Conservation (phyloP, 2,888 invertebrate species). For the Trachelus iudaicus region DNA sequence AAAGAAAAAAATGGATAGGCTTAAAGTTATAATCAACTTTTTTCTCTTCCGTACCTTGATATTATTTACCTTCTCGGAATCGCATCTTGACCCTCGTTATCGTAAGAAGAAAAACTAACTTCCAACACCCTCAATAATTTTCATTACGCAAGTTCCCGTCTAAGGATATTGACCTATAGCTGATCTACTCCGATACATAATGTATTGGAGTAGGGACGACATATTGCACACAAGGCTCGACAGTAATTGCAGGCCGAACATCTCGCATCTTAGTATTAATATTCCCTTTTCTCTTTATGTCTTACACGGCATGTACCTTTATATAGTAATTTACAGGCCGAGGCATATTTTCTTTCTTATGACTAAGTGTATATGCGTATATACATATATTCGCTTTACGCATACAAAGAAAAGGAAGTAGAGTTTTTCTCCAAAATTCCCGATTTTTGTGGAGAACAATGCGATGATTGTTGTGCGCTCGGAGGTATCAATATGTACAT, state of each 20-base stretch:
- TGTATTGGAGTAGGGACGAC: conserved; percentile 25
- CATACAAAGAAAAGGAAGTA: conserved; percentile 3
- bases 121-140: conserved; percentile 2
- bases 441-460: background rate
- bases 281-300: conserved; percentile 10
- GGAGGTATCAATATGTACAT: conserved; percentile 1
- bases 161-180: conserved; percentile 26
- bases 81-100: background rate
- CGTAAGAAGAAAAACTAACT: conserved; percentile 20
- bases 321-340: background rate
- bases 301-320: conserved; percentile 6
- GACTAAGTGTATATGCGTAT: conserved; percentile 7
- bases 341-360: conserved; percentile 7
- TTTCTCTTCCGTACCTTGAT: background rate
- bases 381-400: conserved; percentile 3
- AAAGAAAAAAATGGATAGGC: background rate
- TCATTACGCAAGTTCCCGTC: conserved; percentile 18
- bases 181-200: background rate
- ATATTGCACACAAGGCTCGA: conserved; percentile 56
- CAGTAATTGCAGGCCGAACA: conserved; percentile 30
- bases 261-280: conserved; percentile 8
- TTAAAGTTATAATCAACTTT: background rate
- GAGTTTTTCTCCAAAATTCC: background rate
- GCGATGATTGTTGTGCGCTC: background rate
- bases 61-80: background rate